These are phyloP conservation scores for Hydrotaea cyrtoneurina DNA, from an alignment of 2,888 invertebrate species.

Conservation along the genomic window DNA sequence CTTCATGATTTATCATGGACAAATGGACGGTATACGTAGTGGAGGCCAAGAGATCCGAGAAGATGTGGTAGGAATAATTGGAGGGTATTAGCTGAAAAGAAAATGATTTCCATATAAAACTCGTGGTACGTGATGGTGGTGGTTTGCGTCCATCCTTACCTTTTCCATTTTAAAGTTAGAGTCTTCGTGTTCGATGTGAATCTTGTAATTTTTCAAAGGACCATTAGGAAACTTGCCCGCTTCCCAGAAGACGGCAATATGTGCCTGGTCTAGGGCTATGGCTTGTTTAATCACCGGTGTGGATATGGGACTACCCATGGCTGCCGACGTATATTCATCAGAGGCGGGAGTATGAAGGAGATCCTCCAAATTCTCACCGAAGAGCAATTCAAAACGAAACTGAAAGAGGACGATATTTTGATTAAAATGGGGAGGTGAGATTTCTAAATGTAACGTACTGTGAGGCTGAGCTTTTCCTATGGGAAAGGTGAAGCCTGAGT, in stretches of 20 bases:
- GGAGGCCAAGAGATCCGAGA: slow-evolving; percentile 84
- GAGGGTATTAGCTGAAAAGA: slow-evolving; percentile 34
- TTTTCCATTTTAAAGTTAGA: slow-evolving; percentile 84
- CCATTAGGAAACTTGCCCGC: slow-evolving; percentile 93
- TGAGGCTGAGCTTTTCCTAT: no score
- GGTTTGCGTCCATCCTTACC: no score
- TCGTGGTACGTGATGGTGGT: no score
- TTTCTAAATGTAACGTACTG: no score
- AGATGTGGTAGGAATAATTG: slow-evolving; percentile 66
- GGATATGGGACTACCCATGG: slow-evolving; percentile 88
- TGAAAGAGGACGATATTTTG: slow-evolving; percentile 74
- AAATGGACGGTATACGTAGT: slow-evolving; percentile 89
- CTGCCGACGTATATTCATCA: slow-evolving; percentile 88
- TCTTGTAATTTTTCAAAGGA: slow-evolving; percentile 91
- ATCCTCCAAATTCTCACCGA: slow-evolving; percentile 86
- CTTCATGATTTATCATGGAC: slow-evolving; percentile 89
- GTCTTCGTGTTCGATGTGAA: slow-evolving; percentile 83
- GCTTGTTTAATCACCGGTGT: slow-evolving; percentile 88
- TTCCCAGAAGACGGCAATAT: slow-evolving; percentile 94
- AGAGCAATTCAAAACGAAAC: slow-evolving; percentile 93
- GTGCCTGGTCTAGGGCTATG: slow-evolving; percentile 89
- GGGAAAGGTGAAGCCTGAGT: no score
- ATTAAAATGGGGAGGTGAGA: no score
- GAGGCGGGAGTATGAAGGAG: slow-evolving; percentile 89
- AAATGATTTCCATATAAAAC: no score